Percentiles rank a stretch among this genome's conserved stretches.
Conservation (phyloP, 2,888 invertebrate genomes). For the Ophonus ardosiacus region DNA sequence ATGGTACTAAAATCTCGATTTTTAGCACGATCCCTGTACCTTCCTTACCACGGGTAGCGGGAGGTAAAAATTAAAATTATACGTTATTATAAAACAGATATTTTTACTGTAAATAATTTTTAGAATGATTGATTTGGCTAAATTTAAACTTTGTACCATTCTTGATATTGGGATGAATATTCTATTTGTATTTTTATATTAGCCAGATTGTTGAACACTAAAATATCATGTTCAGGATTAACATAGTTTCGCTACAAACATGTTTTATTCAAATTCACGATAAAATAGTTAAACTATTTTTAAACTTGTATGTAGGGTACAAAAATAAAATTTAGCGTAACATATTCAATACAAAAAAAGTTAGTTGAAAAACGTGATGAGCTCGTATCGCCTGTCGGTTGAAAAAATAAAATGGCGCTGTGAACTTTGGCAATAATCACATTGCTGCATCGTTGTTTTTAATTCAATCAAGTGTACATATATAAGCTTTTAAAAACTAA, state of each 20-base stretch:
- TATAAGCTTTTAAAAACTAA: constrained; percentile 47
- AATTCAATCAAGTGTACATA: constrained; percentile 46
- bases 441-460: constrained; percentile 12
- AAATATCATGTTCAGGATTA: background rate
- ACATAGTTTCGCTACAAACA: background rate
- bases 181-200: background rate
- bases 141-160: too few relatives aligned
- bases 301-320: background rate
- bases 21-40: too few relatives aligned
- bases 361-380: background rate
- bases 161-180: too few relatives aligned
- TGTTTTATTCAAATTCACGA: background rate
- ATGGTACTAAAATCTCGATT: too few relatives aligned
- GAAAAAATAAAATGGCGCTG: constrained; percentile 1
- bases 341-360: background rate
- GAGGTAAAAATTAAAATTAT: too few relatives aligned
- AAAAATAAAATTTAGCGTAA: background rate
- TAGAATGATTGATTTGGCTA: too few relatives aligned
- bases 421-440: constrained; percentile 23
- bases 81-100: too few relatives aligned
- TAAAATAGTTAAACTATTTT: background rate
- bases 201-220: background rate
- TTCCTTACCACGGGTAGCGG: too few relatives aligned
- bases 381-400: background rate
- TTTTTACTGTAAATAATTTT: too few relatives aligned